A percentile compares a stretch with the other conserved stretches of the same genome.
Conservation (phyloP, 2,888 invertebrate genomes). For the Drosophila phalerata region DNA sequence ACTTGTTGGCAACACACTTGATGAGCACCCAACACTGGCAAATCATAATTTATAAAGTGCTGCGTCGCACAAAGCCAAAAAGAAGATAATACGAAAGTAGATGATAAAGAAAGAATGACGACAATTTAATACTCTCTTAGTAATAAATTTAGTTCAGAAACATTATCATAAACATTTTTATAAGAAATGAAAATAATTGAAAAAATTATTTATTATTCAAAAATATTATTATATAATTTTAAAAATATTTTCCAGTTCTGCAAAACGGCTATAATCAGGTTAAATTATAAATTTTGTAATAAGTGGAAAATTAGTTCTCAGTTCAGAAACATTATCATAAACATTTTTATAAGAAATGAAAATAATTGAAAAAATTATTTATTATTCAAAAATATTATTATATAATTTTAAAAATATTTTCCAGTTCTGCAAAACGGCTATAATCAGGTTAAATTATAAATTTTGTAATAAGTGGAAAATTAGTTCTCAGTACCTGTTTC, state of each 20-base stretch:
- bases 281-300: too few species aligned
- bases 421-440: neutral
- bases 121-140: neutral
- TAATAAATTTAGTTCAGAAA: neutral
- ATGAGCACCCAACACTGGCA: conserved; percentile 48
- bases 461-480: too few species aligned
- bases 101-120: neutral
- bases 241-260: neutral
- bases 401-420: neutral
- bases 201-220: too few species aligned
- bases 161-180: neutral
- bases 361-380: too few species aligned
- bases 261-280: too few species aligned
- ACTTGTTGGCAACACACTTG: conserved; percentile 74
- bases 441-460: too few species aligned
- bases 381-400: too few species aligned
- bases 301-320: too few species aligned
- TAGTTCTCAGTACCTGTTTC: too few species aligned
- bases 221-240: too few species aligned
- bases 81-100: conserved; percentile 9
- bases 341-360: neutral
- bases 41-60: conserved; percentile 80
- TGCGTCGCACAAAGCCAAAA: conserved; percentile 29
- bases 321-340: too few species aligned
- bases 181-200: neutral